A percentile compares a stretch with the other conserved stretches of the same genome.
Conservation (phyloP, 2,797 vertebrate species). For the Staurois parvus region DNA sequence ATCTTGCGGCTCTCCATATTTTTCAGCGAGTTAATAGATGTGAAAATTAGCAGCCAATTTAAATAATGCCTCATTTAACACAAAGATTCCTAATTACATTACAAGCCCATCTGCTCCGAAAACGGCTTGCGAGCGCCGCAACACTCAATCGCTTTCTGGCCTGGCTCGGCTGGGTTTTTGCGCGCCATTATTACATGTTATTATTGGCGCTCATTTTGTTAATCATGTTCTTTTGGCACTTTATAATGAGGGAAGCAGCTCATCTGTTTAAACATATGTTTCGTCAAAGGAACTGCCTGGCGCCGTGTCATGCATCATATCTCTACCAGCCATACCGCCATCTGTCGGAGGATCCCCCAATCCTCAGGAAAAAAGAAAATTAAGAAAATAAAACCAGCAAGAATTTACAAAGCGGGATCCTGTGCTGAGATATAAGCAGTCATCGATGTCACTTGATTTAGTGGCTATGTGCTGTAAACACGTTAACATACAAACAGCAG, state of each 20-base stretch:
- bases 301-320: neutral
- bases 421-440: neutral
- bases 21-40: constrained; percentile 85
- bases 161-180: constrained; percentile 68
- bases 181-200: constrained; percentile 68
- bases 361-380: neutral
- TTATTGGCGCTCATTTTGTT: constrained; percentile 62
- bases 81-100: constrained; percentile 84
- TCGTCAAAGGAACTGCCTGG: constrained; percentile 52
- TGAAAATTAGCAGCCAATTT: constrained; percentile 89
- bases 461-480: neutral
- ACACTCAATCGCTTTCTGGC: constrained; percentile 43
- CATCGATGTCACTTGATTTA: neutral
- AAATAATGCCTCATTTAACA: constrained; percentile 88
- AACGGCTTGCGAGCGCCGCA: constrained; percentile 70
- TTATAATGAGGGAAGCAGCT: constrained; percentile 63
- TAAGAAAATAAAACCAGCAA: neutral
- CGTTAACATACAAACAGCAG: neutral
- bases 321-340: constrained; percentile 20
- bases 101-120: constrained; percentile 77
- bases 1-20: constrained; percentile 71
- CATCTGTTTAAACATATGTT: constrained; percentile 61
- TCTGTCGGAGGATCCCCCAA: constrained; percentile 29
- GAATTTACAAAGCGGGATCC: neutral
- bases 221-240: constrained; percentile 65